phyloP scores from a whole-genome alignment of 2,113 vertebrate species.

The Xiphorhynchus elegans region DNA sequence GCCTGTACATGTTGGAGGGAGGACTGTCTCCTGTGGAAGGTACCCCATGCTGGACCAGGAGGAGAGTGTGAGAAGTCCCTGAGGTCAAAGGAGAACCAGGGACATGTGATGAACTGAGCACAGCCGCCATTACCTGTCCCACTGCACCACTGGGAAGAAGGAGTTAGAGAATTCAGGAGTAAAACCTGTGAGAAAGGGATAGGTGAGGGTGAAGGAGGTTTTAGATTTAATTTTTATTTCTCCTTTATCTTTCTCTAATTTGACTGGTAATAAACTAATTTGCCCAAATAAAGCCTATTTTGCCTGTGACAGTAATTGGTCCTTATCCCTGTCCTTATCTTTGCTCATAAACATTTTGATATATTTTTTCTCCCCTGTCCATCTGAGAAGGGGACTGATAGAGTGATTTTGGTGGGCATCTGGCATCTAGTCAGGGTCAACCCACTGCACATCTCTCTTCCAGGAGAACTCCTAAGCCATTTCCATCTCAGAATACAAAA shows the following conservation, averaged over 20 bases:
- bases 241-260: not conserved
- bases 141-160: accelerated
- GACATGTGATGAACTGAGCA: accelerated
- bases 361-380: not conserved
- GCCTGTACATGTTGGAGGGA: not conserved
- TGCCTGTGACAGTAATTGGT: not conserved
- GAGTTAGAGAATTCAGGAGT: not conserved
- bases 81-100: accelerated
- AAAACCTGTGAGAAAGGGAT: not conserved
- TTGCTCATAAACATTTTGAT: accelerated
- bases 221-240: not conserved
- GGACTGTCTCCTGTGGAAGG: accelerated
- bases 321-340: not conserved
- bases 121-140: accelerated
- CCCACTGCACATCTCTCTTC: not conserved
- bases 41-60: not conserved
- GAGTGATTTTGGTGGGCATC: accelerated
- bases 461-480: not conserved
- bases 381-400: not conserved
- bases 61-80: not conserved
- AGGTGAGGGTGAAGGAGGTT: not conserved
- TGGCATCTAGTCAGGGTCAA: not conserved
- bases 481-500: accelerated
- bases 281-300: not conserved
- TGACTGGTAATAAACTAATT: not conserved